Conservation (phyloP, 2,113 vertebrate genomes). For the Alexandromys fortis region DNA sequence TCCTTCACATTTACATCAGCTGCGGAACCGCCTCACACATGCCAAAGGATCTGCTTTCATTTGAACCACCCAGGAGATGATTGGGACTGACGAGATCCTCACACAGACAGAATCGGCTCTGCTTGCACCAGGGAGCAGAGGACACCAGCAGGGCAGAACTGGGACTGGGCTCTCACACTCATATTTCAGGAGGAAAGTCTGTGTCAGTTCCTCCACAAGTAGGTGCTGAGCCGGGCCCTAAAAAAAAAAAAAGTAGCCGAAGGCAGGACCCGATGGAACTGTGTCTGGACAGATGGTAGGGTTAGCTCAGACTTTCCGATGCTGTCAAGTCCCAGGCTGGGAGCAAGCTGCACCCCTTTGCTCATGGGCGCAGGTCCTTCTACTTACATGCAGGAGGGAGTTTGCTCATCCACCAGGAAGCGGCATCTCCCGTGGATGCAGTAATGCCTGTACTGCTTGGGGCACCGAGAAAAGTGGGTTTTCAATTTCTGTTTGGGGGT, state of each 20-base stretch:
- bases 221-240: neutral
- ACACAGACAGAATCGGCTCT: neutral
- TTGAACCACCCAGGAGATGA: neutral
- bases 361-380: neutral
- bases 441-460: conserved; percentile 86
- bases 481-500: conserved; percentile 75
- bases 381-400: conserved; percentile 88
- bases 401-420: conserved; percentile 85
- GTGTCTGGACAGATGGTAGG: neutral
- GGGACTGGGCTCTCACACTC: neutral
- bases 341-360: neutral
- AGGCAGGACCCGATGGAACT: neutral
- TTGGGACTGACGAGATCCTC: neutral
- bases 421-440: conserved; percentile 91
- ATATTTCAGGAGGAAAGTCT: conserved; percentile 32
- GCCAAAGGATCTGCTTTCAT: conserved; percentile 39
- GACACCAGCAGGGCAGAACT: neutral
- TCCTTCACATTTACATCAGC: conserved; percentile 1
- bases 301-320: conserved; percentile 63
- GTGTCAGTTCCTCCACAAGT: conserved; percentile 49
- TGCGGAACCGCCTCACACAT: neutral
- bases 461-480: conserved; percentile 89
- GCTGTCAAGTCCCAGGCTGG: neutral
- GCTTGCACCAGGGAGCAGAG: neutral
- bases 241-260: neutral